Evolutionary conservation across 2,113 vertebrate genomes (phyloP).

Genomic region (Upupa epops): DNA sequence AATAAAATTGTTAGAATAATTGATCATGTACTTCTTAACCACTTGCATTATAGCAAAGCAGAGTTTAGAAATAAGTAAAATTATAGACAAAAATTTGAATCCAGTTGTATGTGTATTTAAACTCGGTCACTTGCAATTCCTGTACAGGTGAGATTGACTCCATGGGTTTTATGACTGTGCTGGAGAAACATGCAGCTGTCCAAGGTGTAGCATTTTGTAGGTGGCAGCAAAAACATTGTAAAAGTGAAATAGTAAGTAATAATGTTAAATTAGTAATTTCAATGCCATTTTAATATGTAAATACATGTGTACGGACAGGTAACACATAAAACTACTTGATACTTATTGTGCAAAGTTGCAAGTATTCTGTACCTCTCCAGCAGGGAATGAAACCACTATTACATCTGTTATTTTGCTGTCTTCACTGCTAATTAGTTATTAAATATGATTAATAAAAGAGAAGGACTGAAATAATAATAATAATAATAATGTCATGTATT

Average conservation of each 20-base stretch:
- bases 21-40: conserved; percentile 24
- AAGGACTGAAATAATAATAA: neutral
- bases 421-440: neutral
- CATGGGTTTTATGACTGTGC: neutral
- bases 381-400: neutral
- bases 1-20: conserved; percentile 50
- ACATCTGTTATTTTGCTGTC: neutral
- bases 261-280: neutral
- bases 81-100: conserved; percentile 38
- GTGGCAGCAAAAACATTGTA: neutral
- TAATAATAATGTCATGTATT: neutral
- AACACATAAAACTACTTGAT: neutral
- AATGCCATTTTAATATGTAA: neutral
- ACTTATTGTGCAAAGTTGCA: neutral
- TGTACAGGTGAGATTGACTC: conserved; percentile 16
- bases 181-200: neutral
- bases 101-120: conserved; percentile 30
- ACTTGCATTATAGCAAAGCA: conserved; percentile 43
- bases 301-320: neutral
- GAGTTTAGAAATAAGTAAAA: conserved; percentile 11
- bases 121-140: neutral
- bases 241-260: neutral
- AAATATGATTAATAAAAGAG: neutral
- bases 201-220: conserved; percentile 27
- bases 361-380: neutral